phyloP scores from a whole-genome alignment of 2,797 vertebrate genomes.

The Phataginus tetradactyla region DNA sequence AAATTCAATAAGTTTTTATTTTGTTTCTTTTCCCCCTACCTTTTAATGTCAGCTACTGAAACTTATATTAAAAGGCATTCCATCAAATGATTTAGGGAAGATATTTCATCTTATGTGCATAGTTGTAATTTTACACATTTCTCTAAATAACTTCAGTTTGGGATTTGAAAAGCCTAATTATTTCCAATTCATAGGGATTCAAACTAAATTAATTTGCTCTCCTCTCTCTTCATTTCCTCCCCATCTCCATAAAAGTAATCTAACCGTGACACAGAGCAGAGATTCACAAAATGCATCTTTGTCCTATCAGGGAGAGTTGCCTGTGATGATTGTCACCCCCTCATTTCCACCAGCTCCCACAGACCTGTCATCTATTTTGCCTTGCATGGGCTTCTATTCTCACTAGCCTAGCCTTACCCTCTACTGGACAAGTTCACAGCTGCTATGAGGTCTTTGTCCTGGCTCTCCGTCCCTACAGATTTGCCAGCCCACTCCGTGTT shows the following conservation, averaged over 20 bases:
- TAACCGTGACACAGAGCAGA: not conserved
- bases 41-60: not conserved
- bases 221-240: not conserved
- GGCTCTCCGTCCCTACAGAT: not conserved
- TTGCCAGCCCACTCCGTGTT: not conserved
- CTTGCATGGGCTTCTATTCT: not conserved
- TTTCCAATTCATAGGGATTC: not conserved
- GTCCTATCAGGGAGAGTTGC: not conserved
- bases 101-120: not conserved
- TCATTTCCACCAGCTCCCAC: not conserved
- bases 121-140: not conserved
- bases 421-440: not conserved
- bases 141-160: not conserved
- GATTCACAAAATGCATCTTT: not conserved
- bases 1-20: not conserved
- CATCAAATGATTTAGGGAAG: not conserved
- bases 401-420: not conserved
- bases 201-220: not conserved
- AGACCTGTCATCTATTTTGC: not conserved
- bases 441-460: not conserved
- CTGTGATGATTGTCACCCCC: no score
- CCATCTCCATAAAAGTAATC: not conserved
- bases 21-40: not conserved
- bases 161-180: not conserved
- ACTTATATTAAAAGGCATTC: not conserved